A percentile compares a stretch with the other conserved stretches of the same genome.
Evolutionary conservation across 2,888 invertebrate genomes (phyloP).

Genomic region (Platycnemis pennipes): DNA sequence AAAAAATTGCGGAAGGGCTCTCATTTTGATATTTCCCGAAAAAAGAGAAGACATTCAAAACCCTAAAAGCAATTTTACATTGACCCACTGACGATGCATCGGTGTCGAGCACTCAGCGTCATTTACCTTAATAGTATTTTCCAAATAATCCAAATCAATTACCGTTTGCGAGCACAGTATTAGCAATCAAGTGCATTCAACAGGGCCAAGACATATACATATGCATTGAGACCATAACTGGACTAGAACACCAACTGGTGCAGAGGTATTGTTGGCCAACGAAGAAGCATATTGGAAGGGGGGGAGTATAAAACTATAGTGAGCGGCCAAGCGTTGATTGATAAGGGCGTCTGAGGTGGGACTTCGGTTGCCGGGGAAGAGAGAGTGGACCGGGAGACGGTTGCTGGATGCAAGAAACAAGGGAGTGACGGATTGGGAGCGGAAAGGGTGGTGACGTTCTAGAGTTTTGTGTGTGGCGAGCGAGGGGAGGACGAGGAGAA

Average conservation of each 20-base stretch:
- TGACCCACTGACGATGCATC: no score
- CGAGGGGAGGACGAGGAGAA: background rate
- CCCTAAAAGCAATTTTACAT: no score
- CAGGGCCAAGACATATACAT: no score
- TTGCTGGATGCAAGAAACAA: slow-evolving; percentile 57
- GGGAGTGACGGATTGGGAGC: slow-evolving; percentile 64
- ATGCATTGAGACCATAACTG: no score
- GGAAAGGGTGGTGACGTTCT: slow-evolving; percentile 57
- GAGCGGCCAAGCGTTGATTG: slow-evolving; percentile 15
- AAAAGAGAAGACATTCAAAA: no score
- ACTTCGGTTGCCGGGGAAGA: background rate
- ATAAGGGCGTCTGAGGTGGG: slow-evolving; percentile 45
- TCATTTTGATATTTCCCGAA: no score
- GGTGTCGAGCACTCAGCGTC: no score
- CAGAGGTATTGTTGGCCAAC: background rate
- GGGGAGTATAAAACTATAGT: background rate
- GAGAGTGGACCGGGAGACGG: background rate
- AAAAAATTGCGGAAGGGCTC: no score
- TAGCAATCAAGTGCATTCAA: no score
- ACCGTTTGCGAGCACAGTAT: no score
- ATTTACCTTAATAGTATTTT: no score
- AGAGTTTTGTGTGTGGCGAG: slow-evolving; percentile 37
- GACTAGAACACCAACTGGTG: background rate
- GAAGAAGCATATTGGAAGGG: background rate
- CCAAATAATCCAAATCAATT: no score